Evolutionary conservation across 2,797 vertebrate genomes (phyloP).

Genomic region (Aulostomus chinensis): DNA sequence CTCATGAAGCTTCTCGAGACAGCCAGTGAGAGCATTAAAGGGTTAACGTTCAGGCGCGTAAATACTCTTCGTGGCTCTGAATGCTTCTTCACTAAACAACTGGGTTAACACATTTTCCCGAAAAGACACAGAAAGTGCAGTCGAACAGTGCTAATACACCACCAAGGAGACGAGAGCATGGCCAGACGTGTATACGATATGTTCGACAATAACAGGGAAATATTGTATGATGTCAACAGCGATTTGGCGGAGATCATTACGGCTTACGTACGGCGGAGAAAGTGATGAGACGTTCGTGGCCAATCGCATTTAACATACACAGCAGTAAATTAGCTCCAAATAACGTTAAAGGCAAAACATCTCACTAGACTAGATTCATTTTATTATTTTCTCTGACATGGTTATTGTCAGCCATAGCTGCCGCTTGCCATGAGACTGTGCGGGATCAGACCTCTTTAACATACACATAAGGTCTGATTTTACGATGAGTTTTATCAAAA

Average conservation of each 20-base stretch:
- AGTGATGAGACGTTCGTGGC: too few relatives aligned
- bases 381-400: too few relatives aligned
- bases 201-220: background rate
- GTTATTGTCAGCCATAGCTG: conserved; percentile 71
- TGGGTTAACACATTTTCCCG: conserved; percentile 17
- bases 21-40: conserved; percentile 51
- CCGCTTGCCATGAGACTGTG: conserved; percentile 36
- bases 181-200: background rate
- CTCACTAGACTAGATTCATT: too few relatives aligned
- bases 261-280: conserved; percentile 28
- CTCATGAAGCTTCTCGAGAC: too few relatives aligned
- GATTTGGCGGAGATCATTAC: conserved; percentile 13
- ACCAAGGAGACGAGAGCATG: conserved; percentile 1
- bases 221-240: background rate
- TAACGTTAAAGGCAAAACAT: too few relatives aligned
- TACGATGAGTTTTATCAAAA: too few relatives aligned
- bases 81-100: conserved; percentile 52
- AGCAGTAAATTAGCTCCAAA: too few relatives aligned
- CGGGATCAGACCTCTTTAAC: conserved; percentile 34
- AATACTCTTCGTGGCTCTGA: conserved; percentile 64
- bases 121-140: conserved; percentile 3
- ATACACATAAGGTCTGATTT: conserved; percentile 70
- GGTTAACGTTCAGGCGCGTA: conserved; percentile 85
- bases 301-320: too few relatives aligned
- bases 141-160: conserved; percentile 12